These are phyloP conservation scores for Dinothrombium tinctorium DNA, from an alignment of 1,140 invertebrate genomes.

Conservation along the genomic window DNA sequence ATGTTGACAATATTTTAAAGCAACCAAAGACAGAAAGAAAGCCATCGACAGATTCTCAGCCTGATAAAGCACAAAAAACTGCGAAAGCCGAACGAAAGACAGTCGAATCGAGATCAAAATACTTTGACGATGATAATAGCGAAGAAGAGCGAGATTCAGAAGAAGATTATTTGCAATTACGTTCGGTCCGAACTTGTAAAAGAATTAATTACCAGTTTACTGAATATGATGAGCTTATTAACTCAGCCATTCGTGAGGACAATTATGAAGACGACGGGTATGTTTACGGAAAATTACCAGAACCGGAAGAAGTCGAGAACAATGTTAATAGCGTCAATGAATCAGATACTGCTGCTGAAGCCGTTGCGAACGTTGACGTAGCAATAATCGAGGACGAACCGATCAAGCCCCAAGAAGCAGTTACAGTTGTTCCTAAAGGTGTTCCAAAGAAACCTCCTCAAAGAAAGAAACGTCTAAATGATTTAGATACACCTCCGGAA, in stretches of 20 bases:
- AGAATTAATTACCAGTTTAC: constrained; percentile 53
- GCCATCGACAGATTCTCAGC: constrained; percentile 13
- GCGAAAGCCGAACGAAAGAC: background rate
- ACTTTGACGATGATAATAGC: background rate
- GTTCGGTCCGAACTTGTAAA: constrained; percentile 19
- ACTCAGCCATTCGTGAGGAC: constrained; percentile 55
- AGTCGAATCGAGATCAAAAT: background rate
- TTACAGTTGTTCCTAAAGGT: background rate
- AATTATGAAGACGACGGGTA: constrained; percentile 14
- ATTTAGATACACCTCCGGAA: constrained; percentile 48
- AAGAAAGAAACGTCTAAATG: constrained; percentile 32
- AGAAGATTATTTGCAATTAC: constrained; percentile 14
- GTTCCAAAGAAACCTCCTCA: background rate
- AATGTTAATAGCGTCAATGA: background rate
- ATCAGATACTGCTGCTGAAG: constrained; percentile 55
- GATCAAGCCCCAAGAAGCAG: constrained; percentile 12
- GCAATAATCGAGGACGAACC: no score
- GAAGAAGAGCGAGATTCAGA: constrained; percentile 4
- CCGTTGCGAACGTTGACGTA: background rate
- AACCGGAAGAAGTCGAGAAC: background rate
- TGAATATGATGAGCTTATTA: constrained; percentile 80
- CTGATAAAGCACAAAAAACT: background rate
- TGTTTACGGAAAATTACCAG: background rate
- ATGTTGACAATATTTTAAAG: constrained; percentile 41
- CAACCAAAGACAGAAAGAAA: constrained; percentile 18